Conservation (phyloP, 2,888 invertebrate species). For the Drymonia ruficornis region DNA sequence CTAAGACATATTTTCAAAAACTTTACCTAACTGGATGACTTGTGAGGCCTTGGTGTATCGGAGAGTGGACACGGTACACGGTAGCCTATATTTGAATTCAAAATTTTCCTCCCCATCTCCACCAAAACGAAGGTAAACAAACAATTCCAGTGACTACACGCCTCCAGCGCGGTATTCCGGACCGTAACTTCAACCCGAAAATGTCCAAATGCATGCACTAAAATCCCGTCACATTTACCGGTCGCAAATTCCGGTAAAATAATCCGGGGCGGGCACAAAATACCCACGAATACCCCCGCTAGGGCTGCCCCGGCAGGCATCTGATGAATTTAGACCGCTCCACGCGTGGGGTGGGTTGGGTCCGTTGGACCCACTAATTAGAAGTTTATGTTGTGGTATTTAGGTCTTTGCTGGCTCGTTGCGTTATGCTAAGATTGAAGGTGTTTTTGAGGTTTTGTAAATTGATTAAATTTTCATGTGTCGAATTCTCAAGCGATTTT, state of each 20-base stretch:
- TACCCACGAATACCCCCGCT: conserved; percentile 37
- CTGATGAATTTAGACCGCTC: conserved; percentile 33
- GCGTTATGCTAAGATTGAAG: conserved; percentile 2
- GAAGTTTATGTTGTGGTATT: conserved; percentile 9
- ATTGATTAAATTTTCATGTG: background rate
- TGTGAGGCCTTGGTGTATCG: no score
- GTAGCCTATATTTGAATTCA: no score
- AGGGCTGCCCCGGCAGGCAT: conserved; percentile 30
- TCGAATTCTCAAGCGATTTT: no score
- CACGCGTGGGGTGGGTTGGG: conserved; percentile 1
- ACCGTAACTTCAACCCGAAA: conserved; percentile 33
- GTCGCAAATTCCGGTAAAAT: conserved; percentile 47
- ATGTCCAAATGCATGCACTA: conserved; percentile 37
- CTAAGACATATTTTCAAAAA: no score
- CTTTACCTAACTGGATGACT: no score
- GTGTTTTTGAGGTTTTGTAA: background rate
- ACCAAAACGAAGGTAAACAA: background rate
- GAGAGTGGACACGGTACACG: no score
- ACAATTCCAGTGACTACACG: background rate
- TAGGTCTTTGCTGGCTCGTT: conserved; percentile 4
- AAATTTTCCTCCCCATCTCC: no score
- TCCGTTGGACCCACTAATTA: conserved; percentile 8
- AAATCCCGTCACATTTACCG: conserved; percentile 49
- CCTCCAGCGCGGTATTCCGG: conserved; percentile 18
- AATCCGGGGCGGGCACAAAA: conserved; percentile 37